A percentile compares a stretch with the other conserved stretches of the same genome.
phyloP scores from a whole-genome alignment of 2,113 vertebrate species.

The Microcebus griseorufus region DNA sequence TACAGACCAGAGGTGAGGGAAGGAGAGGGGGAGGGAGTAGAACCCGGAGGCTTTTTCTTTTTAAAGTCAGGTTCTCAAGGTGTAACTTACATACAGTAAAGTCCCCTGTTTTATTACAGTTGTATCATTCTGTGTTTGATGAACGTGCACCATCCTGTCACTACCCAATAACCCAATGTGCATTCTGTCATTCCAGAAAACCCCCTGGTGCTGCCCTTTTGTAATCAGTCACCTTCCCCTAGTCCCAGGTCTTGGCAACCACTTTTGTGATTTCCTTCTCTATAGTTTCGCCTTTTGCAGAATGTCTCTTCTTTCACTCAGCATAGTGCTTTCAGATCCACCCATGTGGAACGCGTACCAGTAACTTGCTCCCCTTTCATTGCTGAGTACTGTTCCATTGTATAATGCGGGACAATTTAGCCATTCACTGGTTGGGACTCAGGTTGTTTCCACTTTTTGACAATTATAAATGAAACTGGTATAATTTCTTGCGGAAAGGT shows the following conservation, averaged over 20 bases:
- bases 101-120: background rate
- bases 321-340: background rate
- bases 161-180: background rate
- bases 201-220: background rate
- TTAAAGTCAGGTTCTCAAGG: background rate
- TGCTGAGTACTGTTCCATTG: background rate
- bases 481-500: background rate
- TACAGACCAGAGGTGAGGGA: background rate
- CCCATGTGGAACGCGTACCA: rapidly evolving
- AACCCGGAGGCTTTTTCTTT: background rate
- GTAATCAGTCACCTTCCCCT: background rate
- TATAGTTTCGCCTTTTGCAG: background rate
- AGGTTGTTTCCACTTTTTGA: background rate
- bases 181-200: background rate
- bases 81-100: background rate
- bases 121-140: background rate
- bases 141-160: background rate
- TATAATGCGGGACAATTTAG: background rate
- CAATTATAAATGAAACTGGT: background rate
- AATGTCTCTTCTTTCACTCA: background rate
- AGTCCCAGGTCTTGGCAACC: background rate
- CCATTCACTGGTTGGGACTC: background rate
- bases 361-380: background rate
- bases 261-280: background rate
- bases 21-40: background rate